Percentiles rank a stretch among this genome's conserved stretches.
phyloP scores from a whole-genome alignment of 1,140 invertebrate species.

The Bombus confusus region DNA sequence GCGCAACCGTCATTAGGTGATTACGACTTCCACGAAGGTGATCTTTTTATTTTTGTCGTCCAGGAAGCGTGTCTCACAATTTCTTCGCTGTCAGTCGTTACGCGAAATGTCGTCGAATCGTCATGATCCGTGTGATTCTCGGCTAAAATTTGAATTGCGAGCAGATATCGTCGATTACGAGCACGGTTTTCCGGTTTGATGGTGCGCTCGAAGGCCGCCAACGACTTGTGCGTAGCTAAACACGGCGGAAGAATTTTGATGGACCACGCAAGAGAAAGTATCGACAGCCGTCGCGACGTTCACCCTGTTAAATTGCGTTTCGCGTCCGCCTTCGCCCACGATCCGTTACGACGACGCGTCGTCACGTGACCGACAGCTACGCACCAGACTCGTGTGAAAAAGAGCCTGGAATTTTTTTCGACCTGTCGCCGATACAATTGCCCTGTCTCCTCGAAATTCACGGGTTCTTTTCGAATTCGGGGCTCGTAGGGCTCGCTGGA shows the following conservation, averaged over 20 bases:
- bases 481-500: conserved; percentile 5
- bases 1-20: not conserved
- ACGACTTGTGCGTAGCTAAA: not conserved
- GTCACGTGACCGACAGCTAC: conserved; percentile 31
- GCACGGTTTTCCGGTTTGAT: conserved; percentile 44
- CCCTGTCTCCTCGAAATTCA: conserved; percentile 11
- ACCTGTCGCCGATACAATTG: not conserved
- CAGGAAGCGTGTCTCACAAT: conserved; percentile 9
- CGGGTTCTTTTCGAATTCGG: conserved; percentile 12
- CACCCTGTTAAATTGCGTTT: conserved; percentile 57
- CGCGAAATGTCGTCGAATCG: conserved; percentile 4
- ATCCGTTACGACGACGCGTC: conserved; percentile 47
- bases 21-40: not conserved
- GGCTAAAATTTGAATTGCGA: not conserved
- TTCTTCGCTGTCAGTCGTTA: conserved; percentile 20
- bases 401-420: conserved; percentile 5
- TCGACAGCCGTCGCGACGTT: conserved; percentile 1
- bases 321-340: conserved; percentile 9
- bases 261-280: conserved; percentile 27
- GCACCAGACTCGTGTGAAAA: conserved; percentile 16
- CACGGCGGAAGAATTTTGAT: conserved; percentile 49
- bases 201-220: conserved; percentile 15
- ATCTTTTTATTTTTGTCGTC: not conserved
- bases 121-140: not conserved
- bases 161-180: conserved; percentile 25